A percentile compares a stretch with the other conserved stretches of the same genome.
Evolutionary conservation across 92 coral and sea anemone genomes (phyloP).

Genomic region (Zoanthus sansibaricus): DNA sequence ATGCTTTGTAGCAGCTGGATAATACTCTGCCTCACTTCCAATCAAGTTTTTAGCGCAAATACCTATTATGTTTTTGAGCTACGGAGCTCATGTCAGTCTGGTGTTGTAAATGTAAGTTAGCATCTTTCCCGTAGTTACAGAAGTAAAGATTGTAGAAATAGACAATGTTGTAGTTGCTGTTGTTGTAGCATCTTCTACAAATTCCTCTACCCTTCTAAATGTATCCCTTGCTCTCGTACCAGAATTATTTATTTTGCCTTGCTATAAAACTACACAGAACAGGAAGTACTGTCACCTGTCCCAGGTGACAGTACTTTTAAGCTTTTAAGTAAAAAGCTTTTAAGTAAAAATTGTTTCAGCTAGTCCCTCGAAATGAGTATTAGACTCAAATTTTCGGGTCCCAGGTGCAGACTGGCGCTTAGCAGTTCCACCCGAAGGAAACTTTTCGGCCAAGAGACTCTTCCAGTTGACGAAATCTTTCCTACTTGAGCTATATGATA

Average conservation of each 20-base stretch:
- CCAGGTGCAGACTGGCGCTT: slow-evolving; percentile 11
- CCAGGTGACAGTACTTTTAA: too few species aligned
- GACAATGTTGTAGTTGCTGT: not conserved
- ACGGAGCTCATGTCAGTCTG: slow-evolving; percentile 22
- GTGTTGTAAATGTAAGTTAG: slow-evolving; percentile 40
- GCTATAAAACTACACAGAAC: not conserved
- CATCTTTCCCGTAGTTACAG: not conserved
- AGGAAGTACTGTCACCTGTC: not conserved
- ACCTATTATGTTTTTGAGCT: slow-evolving; percentile 3
- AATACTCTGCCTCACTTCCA: slow-evolving; percentile 50
- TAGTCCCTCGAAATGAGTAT: too few species aligned
- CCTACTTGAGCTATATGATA: slow-evolving; percentile 46
- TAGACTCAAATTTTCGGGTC: too few species aligned
- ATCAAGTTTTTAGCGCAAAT: slow-evolving; percentile 35
- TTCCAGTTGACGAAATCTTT: slow-evolving; percentile 39
- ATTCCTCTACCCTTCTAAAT: too few species aligned
- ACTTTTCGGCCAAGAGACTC: slow-evolving; percentile 24
- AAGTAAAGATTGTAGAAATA: too few species aligned
- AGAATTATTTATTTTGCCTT: not conserved
- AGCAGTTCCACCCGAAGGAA: slow-evolving; percentile 23
- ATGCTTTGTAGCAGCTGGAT: not conserved
- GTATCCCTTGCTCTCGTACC: too few species aligned
- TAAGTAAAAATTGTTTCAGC: too few species aligned
- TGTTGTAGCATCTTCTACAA: not conserved
- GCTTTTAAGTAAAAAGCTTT: too few species aligned